Percentiles rank a stretch among this genome's conserved stretches.
phyloP scores from a whole-genome alignment of 2,888 invertebrate species.

The Tiphia femorata region DNA sequence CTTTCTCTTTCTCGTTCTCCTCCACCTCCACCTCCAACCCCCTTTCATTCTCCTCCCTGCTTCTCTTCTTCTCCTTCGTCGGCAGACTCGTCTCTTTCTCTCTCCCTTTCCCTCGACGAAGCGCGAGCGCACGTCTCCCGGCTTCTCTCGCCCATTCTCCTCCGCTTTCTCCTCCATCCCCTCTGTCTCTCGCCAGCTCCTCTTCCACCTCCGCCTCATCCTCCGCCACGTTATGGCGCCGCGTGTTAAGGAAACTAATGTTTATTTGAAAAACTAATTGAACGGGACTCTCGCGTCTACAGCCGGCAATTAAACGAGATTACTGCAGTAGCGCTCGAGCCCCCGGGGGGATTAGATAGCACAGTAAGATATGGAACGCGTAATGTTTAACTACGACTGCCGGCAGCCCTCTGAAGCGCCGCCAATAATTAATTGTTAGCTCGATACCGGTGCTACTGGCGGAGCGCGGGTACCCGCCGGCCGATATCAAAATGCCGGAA shows the following conservation, averaged over 20 bases:
- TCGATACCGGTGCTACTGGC: conserved; percentile 47
- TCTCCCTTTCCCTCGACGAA: conserved; percentile 15
- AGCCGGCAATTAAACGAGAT: conserved; percentile 68
- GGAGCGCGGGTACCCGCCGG: no score
- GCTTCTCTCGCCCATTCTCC: conserved; percentile 11
- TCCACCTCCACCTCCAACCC: conserved; percentile 2
- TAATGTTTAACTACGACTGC: conserved; percentile 67
- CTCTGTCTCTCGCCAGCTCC: conserved; percentile 15
- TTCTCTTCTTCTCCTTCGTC: conserved; percentile 5
- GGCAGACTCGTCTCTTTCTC: conserved; percentile 16
- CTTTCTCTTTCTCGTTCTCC: conserved; percentile 12
- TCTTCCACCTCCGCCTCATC: conserved; percentile 36
- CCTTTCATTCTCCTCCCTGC: conserved; percentile 15
- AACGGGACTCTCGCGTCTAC: conserved; percentile 68
- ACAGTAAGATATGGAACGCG: conserved; percentile 68
- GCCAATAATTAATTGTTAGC: conserved; percentile 67
- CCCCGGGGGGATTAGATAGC: conserved; percentile 66
- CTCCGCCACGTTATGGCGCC: conserved; percentile 60
- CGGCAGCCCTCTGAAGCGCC: conserved; percentile 58
- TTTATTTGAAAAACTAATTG: conserved; percentile 67
- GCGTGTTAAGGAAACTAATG: conserved; percentile 67
- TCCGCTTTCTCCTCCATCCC: conserved; percentile 17
- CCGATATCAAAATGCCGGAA: conserved; percentile 49
- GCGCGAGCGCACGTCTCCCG: no score
- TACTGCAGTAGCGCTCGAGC: conserved; percentile 64